Conservation (phyloP, 2,888 invertebrate genomes). For the Caenorhabditis zanzibari region DNA sequence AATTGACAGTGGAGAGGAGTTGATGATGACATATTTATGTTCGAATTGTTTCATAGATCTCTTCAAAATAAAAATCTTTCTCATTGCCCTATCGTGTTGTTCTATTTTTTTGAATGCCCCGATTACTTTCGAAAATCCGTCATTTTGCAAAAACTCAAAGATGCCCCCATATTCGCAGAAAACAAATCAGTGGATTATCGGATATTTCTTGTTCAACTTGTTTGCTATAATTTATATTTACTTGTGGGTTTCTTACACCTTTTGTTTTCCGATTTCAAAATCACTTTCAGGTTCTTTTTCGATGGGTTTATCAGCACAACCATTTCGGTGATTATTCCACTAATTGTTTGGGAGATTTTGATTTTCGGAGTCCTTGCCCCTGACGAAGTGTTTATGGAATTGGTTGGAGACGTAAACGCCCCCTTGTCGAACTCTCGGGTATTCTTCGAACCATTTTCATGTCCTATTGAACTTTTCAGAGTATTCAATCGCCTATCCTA, state of each 20-base stretch:
- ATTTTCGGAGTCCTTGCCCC: slow-evolving; percentile 44
- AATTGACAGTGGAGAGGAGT: slow-evolving; percentile 45
- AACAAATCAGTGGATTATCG: slow-evolving; percentile 35
- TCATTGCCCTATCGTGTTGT: not conserved
- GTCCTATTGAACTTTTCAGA: not conserved
- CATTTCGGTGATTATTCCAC: slow-evolving; percentile 23
- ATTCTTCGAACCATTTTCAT: not conserved
- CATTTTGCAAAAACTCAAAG: not conserved
- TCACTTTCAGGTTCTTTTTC: slow-evolving; percentile 32
- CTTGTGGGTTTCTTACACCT: slow-evolving; percentile 3
- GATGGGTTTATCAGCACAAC: slow-evolving; percentile 35
- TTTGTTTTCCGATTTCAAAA: not conserved
- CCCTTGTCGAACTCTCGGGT: not conserved
- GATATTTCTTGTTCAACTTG: slow-evolving; percentile 25
- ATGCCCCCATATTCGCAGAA: slow-evolving; percentile 33
- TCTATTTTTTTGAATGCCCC: not conserved
- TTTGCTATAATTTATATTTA: slow-evolving; percentile 30
- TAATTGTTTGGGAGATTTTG: slow-evolving; percentile 50
- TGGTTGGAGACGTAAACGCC: slow-evolving; percentile 27
- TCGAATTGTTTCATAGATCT: not conserved
- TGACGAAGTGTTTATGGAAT: slow-evolving; percentile 54
- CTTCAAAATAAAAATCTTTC: not conserved
- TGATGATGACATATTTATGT: slow-evolving; percentile 4
- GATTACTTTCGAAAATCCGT: not conserved
- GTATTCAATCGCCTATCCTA: not conserved